These are phyloP conservation scores for Mythimna pallens DNA, from an alignment of 2,888 invertebrate species.

Conservation along the genomic window DNA sequence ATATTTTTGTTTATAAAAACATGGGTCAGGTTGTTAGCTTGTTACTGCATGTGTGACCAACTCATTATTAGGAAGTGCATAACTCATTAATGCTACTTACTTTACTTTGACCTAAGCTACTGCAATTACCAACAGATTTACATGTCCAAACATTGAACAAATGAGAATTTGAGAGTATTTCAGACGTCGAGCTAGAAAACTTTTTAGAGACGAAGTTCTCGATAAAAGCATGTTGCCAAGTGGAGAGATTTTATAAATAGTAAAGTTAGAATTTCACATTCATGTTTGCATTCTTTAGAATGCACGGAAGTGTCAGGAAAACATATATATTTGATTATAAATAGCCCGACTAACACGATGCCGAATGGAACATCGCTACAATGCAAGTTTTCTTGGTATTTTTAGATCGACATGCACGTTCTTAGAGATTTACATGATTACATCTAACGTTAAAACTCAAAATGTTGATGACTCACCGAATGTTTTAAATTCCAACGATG, in stretches of 20 bases:
- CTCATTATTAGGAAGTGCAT: not conserved
- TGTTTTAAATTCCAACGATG: slow-evolving; percentile 89
- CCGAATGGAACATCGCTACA: slow-evolving; percentile 59
- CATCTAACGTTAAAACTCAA: slow-evolving; percentile 72
- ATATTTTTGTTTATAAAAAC: slow-evolving; percentile 39
- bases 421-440: slow-evolving; percentile 47
- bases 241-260: slow-evolving; percentile 33
- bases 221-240: slow-evolving; percentile 29
- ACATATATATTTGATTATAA: slow-evolving; percentile 70
- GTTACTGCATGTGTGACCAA: not conserved
- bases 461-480: slow-evolving; percentile 88
- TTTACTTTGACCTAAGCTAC: not conserved
- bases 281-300: slow-evolving; percentile 65
- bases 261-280: slow-evolving; percentile 54
- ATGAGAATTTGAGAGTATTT: not conserved
- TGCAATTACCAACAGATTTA: not conserved
- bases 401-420: slow-evolving; percentile 67
- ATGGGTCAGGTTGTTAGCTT: slow-evolving; percentile 17
- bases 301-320: slow-evolving; percentile 68
- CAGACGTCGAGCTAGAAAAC: not conserved
- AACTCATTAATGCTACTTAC: not conserved
- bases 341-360: slow-evolving; percentile 71
- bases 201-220: slow-evolving; percentile 8
- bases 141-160: not conserved
- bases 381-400: slow-evolving; percentile 67